Evolutionary conservation across 2,113 vertebrate genomes (phyloP).

Genomic region (Pollimyrus isidori): DNA sequence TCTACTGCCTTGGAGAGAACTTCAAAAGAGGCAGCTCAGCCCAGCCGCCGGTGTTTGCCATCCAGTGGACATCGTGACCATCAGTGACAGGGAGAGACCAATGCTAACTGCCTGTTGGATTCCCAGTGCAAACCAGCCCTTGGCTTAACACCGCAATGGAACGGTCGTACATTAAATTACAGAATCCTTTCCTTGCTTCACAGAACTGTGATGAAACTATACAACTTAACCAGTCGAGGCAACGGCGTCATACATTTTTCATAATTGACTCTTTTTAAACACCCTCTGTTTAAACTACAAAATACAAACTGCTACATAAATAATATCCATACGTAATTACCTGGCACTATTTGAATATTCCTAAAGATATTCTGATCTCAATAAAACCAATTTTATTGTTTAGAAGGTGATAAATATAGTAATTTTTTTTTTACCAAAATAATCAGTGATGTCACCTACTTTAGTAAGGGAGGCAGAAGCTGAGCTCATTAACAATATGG

Average conservation of each 20-base stretch:
- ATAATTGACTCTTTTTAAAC: neutral
- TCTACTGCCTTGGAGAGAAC: conserved; percentile 74
- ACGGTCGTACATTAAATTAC: neutral
- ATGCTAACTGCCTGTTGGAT: neutral
- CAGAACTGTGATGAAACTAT: neutral
- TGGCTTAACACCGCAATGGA: neutral
- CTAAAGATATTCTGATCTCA: neutral
- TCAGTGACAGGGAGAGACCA: neutral
- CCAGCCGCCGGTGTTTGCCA: conserved; percentile 68
- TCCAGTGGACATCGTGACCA: conserved; percentile 38
- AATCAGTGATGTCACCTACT: neutral
- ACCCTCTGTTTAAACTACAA: neutral
- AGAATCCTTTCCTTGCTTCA: neutral
- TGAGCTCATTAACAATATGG: neutral
- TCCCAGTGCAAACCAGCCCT: neutral
- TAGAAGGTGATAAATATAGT: neutral
- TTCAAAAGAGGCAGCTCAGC: conserved; percentile 67
- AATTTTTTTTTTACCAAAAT: neutral
- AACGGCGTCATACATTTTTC: neutral
- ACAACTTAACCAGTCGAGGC: neutral
- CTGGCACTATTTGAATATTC: neutral
- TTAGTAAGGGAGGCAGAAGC: neutral
- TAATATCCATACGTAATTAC: neutral
- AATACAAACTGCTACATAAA: neutral
- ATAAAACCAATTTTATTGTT: neutral